Percentiles rank a stretch among this genome's conserved stretches.
Conservation (phyloP, 1,140 invertebrate genomes). For the Druon quercuslanigerum region DNA sequence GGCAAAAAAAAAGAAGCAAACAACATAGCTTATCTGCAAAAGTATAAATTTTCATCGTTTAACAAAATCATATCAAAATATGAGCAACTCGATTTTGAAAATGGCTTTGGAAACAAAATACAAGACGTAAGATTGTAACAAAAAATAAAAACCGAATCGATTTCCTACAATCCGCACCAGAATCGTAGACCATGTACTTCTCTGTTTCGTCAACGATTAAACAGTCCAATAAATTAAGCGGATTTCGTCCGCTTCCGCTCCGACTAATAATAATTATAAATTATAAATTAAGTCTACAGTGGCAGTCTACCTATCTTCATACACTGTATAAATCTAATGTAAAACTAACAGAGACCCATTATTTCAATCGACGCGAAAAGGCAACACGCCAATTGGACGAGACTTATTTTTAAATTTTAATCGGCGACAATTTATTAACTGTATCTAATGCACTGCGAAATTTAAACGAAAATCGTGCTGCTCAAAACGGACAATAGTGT, state of each 20-base stretch:
- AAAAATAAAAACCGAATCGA: conserved; percentile 65
- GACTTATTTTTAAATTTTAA: not conserved
- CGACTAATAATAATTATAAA: conserved; percentile 44
- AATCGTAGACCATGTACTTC: conserved; percentile 66
- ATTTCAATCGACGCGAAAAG: conserved; percentile 44
- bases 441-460: conserved; percentile 35
- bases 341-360: conserved; percentile 47
- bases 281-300: conserved; percentile 55
- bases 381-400: conserved; percentile 39
- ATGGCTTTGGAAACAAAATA: conserved; percentile 22
- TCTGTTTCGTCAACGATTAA: conserved; percentile 68
- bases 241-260: conserved; percentile 43
- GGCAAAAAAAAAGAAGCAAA: conserved; percentile 6
- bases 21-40: conserved; percentile 13
- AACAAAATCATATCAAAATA: conserved; percentile 32
- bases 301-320: conserved; percentile 36
- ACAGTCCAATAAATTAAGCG: conserved; percentile 54
- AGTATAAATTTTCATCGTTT: conserved; percentile 23
- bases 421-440: conserved; percentile 7
- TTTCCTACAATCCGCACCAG: conserved; percentile 63
- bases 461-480: conserved; percentile 38
- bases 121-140: conserved; percentile 35
- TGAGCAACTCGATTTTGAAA: conserved; percentile 28
- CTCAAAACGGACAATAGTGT: conserved; percentile 25
- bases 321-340: conserved; percentile 56